Evolutionary conservation across 2,113 vertebrate genomes (phyloP), one percentile per base, ranked within the genome.

Genomic region (Lycocorax pyrrhopterus): DNA sequence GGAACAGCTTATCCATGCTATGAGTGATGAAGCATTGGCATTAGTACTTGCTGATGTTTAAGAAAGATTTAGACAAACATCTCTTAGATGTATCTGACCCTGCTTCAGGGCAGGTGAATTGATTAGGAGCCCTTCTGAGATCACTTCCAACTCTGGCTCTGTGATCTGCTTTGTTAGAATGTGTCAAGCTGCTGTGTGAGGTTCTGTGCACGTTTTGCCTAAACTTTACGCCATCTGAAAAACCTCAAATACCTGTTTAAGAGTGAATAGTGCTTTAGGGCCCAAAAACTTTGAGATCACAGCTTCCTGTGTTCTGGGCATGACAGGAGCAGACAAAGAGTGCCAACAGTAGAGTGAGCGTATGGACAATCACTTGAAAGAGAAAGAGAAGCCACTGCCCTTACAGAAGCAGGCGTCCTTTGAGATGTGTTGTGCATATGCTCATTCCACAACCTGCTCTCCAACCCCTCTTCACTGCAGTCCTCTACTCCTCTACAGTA

Each of bases 401-500:
- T 93, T 95, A 93, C 95, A 94, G 92, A 89, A 79, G 59, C 87
- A 79, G 95, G 90, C 5, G 0, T 95, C 88, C 95, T 96, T 95
- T 91, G 92, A 95, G 95, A 87, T 94, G 96, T 91, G 95, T 94
- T 93, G 90, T 93, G 78, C 92, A 82, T 94, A 94, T 95, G 94
- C 95, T 96, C 78, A 82, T 96, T 96, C 95, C 95, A 93, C 94
- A 84, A 60, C 78, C 92, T 90, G 92, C 96, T 93, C 82, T 89
- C 90, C 95, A 94, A 62, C 94, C 87, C 95, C 93, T 94, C 96
- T 96, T 96, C 93, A 93, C 96, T 96, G 96, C 95, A 94, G 96
- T 94, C 93, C 94, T 95, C 96, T 96, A 29, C 93, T 94, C 93
- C 95, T 96, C 95, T 94, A 93, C 96, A 95, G 96, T 96, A 95